Base-by-base conservation (phyloP, 2,113 vertebrate genomes). In the Pelodiscus sinensis region DNA sequence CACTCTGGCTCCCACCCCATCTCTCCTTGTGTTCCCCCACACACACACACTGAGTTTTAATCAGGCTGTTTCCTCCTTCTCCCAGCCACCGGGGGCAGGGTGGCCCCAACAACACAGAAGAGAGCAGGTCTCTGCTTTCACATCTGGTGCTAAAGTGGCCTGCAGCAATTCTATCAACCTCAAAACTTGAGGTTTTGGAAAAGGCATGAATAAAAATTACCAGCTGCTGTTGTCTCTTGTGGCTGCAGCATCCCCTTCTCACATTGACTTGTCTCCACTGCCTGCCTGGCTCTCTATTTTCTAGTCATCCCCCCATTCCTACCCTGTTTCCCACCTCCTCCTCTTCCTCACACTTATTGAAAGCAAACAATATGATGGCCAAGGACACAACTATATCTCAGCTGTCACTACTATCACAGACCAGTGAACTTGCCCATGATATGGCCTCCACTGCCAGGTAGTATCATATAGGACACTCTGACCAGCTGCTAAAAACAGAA, bases 261-360 rank as follows among this genome's bases (percentile, higher is more conserved):
- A 65, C 29, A 18, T 7, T n/a, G 62, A 8, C 19, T 7, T 65
- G 29, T 18, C 62, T n/a, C 62, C 62, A 65, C 15, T 65, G 62
- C 31, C 8, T 65, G 62, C 62, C 16, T 9, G 62, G 62, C 29
- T n/a, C 15, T 65, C 9, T 68, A 16, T 68, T 68, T n/a, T 15
- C 65, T 68, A 6, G 62, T 65, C 3, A 21, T 22, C 15, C 62
- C 16, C 15, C 2, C 18, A 15, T 16, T 14, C 31, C 31, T 2
- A 1, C 31, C 16, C 15, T 1, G 18, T 31, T 15, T 14, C 31
- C 31, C 4, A 1, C 31, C 16, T 9, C 27, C 27, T 62, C 60
- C 60, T 29, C 65, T 18, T 4, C 65, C 16, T 19, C 7, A 18
- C 65, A n/a, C 8, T 4, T n/a, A n/a, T 19, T n/a, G 31, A 68